Evolutionary conservation across 2,888 invertebrate species (phyloP), one percentile per base, ranked within the genome.

Genomic region (Cheiracanthium punctorium): DNA sequence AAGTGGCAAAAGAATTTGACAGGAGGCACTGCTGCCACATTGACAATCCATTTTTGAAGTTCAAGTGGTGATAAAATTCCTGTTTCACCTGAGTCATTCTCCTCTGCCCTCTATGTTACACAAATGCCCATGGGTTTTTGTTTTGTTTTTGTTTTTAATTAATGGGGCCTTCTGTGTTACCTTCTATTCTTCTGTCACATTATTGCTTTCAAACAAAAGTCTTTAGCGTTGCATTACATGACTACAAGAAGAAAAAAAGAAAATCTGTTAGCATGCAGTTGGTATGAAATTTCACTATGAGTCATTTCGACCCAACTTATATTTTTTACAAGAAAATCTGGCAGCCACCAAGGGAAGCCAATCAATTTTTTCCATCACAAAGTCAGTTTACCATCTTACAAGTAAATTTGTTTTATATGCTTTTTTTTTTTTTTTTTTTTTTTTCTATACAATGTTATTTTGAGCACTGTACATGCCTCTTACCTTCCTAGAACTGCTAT

Each of bases 121-220:
- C 76, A 76, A 43, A 41, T 37, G 65, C 76, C 76, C 41, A 67
- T 14, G n/a, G n/a, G n/a, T n/a, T n/a, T n/a, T n/a, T n/a, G n/a
- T 71, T 43, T 67, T n/a, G 17, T 43, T 28, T n/a, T n/a, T n/a
- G n/a, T n/a, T n/a, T n/a, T n/a, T n/a, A n/a, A n/a, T n/a, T n/a
- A n/a, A 76, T 67, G 12, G 28, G 76, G 67, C 76, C 76, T 76
- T 76, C 37, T 30, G 10, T 67, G 30, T 64, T 58, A 67, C 67
- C 67, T 58, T 73, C 73, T 43, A 73, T 73, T 5, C 32, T 58
- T 73, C 32, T 28, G 32, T 58, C 43, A 69, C 20, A 17, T 0
- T 69, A 14, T 32, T 29, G 17, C 43, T 71, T 71, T 71, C 20
- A 10, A 24, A 28, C 33, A 29, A 41, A n/a, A 43, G 71, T 28